phyloP scores from a whole-genome alignment of 2,888 invertebrate species.

The Apodemia duryi region DNA sequence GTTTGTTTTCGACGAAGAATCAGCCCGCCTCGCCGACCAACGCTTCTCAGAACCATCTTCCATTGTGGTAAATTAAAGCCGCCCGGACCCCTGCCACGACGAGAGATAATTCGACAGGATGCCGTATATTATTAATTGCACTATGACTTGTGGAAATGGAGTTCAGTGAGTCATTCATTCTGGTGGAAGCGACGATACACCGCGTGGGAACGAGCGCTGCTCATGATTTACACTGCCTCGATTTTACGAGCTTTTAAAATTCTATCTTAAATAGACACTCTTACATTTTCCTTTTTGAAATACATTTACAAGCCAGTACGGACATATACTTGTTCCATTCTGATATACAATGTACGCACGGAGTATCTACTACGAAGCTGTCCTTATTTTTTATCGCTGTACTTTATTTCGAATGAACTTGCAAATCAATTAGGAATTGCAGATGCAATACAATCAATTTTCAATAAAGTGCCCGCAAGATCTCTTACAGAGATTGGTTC shows the following conservation, averaged over 20 bases:
- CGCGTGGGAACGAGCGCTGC: slow-evolving; percentile 68
- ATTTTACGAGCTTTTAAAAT: slow-evolving; percentile 50
- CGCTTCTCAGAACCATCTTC: slow-evolving; percentile 76
- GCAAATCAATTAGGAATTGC: slow-evolving; percentile 54
- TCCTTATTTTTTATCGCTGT: no score
- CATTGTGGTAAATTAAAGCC: slow-evolving; percentile 79
- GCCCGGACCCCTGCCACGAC: slow-evolving; percentile 77
- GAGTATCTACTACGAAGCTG: no score
- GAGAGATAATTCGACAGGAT: slow-evolving; percentile 79
- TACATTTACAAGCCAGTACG: slow-evolving; percentile 35
- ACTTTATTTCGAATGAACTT: slow-evolving; percentile 13
- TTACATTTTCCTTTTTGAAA: slow-evolving; percentile 44
- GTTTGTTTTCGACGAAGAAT: slow-evolving; percentile 79
- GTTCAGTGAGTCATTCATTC: slow-evolving; percentile 78
- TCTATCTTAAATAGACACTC: slow-evolving; percentile 42
- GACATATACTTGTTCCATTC: no score
- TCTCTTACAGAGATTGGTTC: slow-evolving; percentile 50
- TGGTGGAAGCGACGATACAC: slow-evolving; percentile 48
- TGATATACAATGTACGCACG: no score
- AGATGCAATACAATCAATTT: slow-evolving; percentile 51
- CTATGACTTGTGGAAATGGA: slow-evolving; percentile 78
- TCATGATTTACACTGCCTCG: slow-evolving; percentile 53
- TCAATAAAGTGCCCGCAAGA: slow-evolving; percentile 62
- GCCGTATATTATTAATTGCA: slow-evolving; percentile 80
- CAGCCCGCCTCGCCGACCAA: slow-evolving; percentile 71